phyloP scores from a whole-genome alignment of 2,797 vertebrate species.

The Jordanella pulchra region DNA sequence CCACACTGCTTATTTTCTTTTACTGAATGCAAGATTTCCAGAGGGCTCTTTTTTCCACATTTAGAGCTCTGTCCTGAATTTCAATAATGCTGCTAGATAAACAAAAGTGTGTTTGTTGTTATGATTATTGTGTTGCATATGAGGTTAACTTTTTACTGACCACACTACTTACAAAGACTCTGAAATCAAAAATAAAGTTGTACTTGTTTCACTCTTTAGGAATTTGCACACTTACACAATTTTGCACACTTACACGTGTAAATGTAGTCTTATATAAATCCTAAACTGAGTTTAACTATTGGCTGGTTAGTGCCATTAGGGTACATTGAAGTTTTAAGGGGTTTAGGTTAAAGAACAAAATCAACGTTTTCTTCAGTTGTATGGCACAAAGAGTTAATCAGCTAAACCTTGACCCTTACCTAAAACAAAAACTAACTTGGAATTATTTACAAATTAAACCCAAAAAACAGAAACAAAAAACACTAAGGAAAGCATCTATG shows the following conservation, averaged over 20 bases:
- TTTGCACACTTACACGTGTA: not conserved
- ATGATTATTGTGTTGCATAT: not conserved
- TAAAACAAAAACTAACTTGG: not conserved
- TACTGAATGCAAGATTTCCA: constrained; percentile 45
- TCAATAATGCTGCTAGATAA: not conserved
- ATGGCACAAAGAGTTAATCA: not conserved
- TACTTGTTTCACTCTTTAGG: not conserved
- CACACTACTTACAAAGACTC: not conserved
- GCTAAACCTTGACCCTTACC: too few species aligned
- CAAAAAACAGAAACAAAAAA: not conserved
- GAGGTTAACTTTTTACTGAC: constrained; percentile 4
- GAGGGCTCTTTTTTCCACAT: constrained; percentile 9
- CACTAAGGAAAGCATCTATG: not conserved
- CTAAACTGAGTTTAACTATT: not conserved
- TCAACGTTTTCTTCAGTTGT: not conserved
- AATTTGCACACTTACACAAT: not conserved
- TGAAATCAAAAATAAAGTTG: not conserved
- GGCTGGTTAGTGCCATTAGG: constrained; percentile 1
- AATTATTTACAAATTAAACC: not conserved
- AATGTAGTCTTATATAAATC: not conserved
- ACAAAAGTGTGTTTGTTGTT: not conserved
- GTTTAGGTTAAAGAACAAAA: too few species aligned
- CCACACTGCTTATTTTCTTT: constrained; percentile 40
- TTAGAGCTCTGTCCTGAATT: constrained; percentile 1
- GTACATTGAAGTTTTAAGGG: not conserved